Base-by-base conservation (phyloP, 2,797 vertebrate genomes). In the Setipinna tenuifilis region DNA sequence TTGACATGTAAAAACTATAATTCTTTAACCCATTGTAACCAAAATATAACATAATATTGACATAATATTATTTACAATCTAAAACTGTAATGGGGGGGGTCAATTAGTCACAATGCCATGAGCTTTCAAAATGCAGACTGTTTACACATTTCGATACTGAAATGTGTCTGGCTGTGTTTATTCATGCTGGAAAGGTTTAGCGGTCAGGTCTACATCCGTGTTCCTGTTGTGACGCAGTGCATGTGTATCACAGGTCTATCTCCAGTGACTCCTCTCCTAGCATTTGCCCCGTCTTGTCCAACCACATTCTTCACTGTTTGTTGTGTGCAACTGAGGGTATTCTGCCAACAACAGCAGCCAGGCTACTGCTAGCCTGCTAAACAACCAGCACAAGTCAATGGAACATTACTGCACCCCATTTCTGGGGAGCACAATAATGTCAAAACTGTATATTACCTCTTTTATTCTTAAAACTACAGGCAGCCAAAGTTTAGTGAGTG, bases 281-380 rank as follows among this genome's bases (percentile, higher is more conserved):
- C 17, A 5, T 31, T 78, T 44, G 71, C 35, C 35, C 71, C 21
- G 19, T 19, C 71, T 78, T 41, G 71, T 78, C 71, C 35, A 78
- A 78, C 71, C 31, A 44, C 71, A 78, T 78, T 78, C 71, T 78
- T 78, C 21, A 78, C 11, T 21, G 71, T 75, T 41, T 44, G 71
- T 78, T 78, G 31, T 17, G 35, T 78, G 71, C 71, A 6, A 44
- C 71, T 19, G 41, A 17, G 71, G 71, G 17, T 44, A 12, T 78
- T 6, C 31, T 41, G 6, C 17, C 7, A 44, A 78, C 35, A 78
- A 6, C 31, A 75, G 31, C 71, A 2, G 19, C 50, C 19, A 44
- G 35, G 71, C 35, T 44, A 19, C 50, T 54, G 9, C 50, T 54
- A 54, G 50, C 50, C 50, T 54, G 9, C 50, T 54, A 9, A 54